Evolutionary conservation across 2,797 vertebrate species (phyloP), one percentile per base, ranked within the genome.

Genomic region (Lophotriccus pileatus): DNA sequence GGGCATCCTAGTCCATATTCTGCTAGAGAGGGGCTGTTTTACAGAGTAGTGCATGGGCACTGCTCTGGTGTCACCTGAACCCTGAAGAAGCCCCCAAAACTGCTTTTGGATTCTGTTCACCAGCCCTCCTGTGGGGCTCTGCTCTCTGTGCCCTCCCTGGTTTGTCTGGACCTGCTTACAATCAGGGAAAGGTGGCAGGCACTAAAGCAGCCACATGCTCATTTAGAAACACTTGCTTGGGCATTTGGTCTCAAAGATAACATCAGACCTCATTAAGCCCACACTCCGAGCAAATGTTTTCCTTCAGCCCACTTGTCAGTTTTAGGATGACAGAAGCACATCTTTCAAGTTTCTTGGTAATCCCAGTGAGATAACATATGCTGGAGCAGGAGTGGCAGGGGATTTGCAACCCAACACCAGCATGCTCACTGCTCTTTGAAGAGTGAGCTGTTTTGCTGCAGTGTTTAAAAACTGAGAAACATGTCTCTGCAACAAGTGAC

Each of bases 191-290:
- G 34, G 84, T 5, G 0, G 13, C 47, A 86, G 82, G 58, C 85
- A 28, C 43, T 44, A 27, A 82, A 62, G 49, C 44, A 84, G 37
- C 37, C 80, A 76, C 75, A 39, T 22, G 52, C 52, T 92, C 67
- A 24, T 90, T 94, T 79, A 78, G 83, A 76, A 91, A 63, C 1
- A 6, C 55, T 84, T 0, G 0, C 44, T 39, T 0, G 11, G 86
- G 83, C 80, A 60, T 91, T 96, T 91, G 91, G 70, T 96, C 85
- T 82, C 63, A 59, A 70, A 93, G 94, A 97, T 91, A 96, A 92
- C 82, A 92, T 95, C 94, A 94, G 92, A 59, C 67, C 83, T 95
- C 89, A 93, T 95, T 95, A 96, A 94, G 60, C 75, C 86, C 59
- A 85, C 80, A 70, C 87, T 86, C 50, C 0, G 0, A 95, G 85